Evolutionary conservation across 1,140 invertebrate species (phyloP).

Genomic region (Catajapyx aquilonaris): DNA sequence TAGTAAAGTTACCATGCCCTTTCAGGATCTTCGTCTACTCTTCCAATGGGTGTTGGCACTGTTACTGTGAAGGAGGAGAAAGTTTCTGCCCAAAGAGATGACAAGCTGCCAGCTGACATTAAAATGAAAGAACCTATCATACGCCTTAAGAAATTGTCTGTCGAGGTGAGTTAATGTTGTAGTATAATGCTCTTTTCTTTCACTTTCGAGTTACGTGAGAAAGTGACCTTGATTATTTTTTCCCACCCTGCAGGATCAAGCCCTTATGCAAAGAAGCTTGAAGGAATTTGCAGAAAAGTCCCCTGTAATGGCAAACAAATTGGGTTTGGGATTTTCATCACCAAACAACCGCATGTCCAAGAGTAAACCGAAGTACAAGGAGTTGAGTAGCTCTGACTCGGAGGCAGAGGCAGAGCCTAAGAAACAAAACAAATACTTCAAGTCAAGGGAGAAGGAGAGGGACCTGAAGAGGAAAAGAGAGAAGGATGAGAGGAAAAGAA

Average conservation of each 20-base stretch:
- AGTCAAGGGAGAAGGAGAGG: slow-evolving; percentile 19
- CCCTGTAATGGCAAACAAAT: slow-evolving; percentile 31
- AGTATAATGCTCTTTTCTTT: too few species aligned
- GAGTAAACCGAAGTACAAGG: slow-evolving; percentile 4
- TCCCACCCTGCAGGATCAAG: slow-evolving; percentile 25
- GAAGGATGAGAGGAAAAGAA: slow-evolving; percentile 13
- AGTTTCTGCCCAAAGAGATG: too few species aligned
- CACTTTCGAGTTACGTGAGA: too few species aligned
- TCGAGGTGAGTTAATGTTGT: slow-evolving; percentile 19
- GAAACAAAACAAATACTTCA: slow-evolving; percentile 26
- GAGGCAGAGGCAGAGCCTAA: slow-evolving; percentile 23
- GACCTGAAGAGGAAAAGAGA: slow-evolving; percentile 18
- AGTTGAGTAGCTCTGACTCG: slow-evolving; percentile 23
- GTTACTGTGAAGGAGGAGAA: too few species aligned
- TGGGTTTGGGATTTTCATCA: slow-evolving; percentile 28
- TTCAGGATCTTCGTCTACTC: too few species aligned
- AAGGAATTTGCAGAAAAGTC: slow-evolving; percentile 34
- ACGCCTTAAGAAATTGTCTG: slow-evolving; percentile 34
- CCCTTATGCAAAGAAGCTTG: slow-evolving; percentile 36
- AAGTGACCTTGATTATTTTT: neutral
- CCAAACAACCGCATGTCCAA: slow-evolving; percentile 14
- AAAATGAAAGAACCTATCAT: slow-evolving; percentile 26
- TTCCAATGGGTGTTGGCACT: too few species aligned
- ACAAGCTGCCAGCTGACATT: too few species aligned
- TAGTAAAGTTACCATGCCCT: too few species aligned